These are phyloP conservation scores for Stenurella melanura DNA, from an alignment of 2,888 invertebrate genomes.

Conservation along the genomic window DNA sequence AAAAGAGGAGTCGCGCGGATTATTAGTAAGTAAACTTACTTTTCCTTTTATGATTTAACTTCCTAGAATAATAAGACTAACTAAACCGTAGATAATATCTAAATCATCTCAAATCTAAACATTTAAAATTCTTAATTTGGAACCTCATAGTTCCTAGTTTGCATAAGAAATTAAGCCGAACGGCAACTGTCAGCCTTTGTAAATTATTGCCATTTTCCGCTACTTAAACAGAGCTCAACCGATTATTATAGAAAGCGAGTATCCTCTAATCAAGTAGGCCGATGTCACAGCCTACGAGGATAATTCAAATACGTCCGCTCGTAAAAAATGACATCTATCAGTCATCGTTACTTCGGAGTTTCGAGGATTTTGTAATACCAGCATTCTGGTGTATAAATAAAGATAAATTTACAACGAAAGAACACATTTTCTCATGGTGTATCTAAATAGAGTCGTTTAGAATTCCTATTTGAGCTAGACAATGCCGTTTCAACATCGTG, in stretches of 20 bases:
- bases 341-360: slow-evolving; percentile 15
- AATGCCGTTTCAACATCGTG: slow-evolving; percentile 54
- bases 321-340: slow-evolving; percentile 18
- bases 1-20: background rate
- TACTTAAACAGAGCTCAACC: slow-evolving; percentile 49
- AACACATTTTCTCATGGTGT: slow-evolving; percentile 23
- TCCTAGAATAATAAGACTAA: slow-evolving; percentile 7
- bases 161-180: slow-evolving; percentile 30
- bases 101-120: slow-evolving; percentile 10
- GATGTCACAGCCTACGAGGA: slow-evolving; percentile 54
- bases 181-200: slow-evolving; percentile 47
- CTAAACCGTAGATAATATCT: slow-evolving; percentile 27
- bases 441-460: slow-evolving; percentile 35
- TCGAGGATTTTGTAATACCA: slow-evolving; percentile 1
- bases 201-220: slow-evolving; percentile 53
- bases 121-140: slow-evolving; percentile 25
- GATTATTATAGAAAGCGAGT: slow-evolving; percentile 60
- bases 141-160: slow-evolving; percentile 23
- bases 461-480: slow-evolving; percentile 40
- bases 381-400: background rate
- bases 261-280: slow-evolving; percentile 60
- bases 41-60: slow-evolving; percentile 16
- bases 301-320: slow-evolving; percentile 41
- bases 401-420: slow-evolving; percentile 21
- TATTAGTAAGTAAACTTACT: background rate